phyloP scores from a whole-genome alignment of 2,113 vertebrate genomes.

The human (Homo sapiens) region DNA sequence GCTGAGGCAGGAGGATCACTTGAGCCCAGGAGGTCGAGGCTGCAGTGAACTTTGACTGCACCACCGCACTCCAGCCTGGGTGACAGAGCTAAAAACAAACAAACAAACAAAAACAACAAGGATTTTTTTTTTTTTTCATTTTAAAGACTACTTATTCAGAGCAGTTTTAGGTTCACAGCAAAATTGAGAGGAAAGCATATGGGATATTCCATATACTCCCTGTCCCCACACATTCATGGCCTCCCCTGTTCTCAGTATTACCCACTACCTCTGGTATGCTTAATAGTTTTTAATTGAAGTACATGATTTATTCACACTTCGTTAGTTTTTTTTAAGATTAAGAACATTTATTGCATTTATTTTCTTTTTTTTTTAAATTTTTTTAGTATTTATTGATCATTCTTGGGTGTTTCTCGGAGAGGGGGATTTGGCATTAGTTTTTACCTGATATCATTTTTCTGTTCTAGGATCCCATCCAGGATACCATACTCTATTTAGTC shows the following conservation, averaged over 20 bases:
- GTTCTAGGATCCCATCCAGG: neutral
- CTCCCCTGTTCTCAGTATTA: neutral
- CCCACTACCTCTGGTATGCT: neutral
- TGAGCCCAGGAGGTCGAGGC: too few species aligned
- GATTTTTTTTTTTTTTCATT: neutral
- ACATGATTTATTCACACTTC: neutral
- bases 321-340: neutral
- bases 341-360: too few species aligned
- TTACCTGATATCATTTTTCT: neutral
- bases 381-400: too few species aligned
- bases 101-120: too few species aligned
- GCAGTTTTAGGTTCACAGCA: neutral
- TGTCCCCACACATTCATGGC: too few species aligned
- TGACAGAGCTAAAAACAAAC: too few species aligned
- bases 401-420: too few species aligned
- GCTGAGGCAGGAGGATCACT: too few species aligned
- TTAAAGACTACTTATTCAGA: neutral
- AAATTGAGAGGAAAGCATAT: neutral
- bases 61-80: too few species aligned
- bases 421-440: neutral
- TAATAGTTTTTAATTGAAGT: neutral
- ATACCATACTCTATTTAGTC: neutral
- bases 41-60: too few species aligned
- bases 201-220: too few species aligned
- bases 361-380: too few species aligned